Evolutionary conservation across 2,797 vertebrate genomes (phyloP), one percentile per base, ranked within the genome.

Genomic region (Coregonus sp.): DNA sequence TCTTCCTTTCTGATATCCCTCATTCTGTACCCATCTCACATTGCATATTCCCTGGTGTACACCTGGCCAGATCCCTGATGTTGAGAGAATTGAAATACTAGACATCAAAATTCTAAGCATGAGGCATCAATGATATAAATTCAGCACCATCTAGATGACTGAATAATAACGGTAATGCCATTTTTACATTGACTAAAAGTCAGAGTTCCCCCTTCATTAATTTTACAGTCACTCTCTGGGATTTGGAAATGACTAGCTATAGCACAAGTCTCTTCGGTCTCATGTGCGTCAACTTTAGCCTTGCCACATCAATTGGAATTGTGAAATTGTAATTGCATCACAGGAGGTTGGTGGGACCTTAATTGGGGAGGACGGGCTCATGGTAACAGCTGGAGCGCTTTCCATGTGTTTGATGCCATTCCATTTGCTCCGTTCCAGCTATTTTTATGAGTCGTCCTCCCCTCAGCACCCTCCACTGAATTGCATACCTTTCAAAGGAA

Each of bases 111-210:
- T 94, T 94, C 93, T 82, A 88, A 84, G 83, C 86, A 85, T 86
- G 84, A 88, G 80, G 70, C 83, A 56, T 76, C 70, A 82, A 80
- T 90, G 86, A 93, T 92, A 92, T 90, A 88, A 93, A 93, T 93
- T 93, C 92, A 89, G 84, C 87, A 89, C 90, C 90, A 89, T 65
- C 76, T 88, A 89, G 91, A 89, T 91, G 89, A 92, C 86, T 87
- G 92, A 93, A 93, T 91, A 94, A 92, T 91, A 90, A 87, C 88
- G 91, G 92, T 93, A 92, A 92, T 94, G 91, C 90, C 75, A 91
- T 91, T 94, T 94, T 93, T 91, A 91, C 91, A 89, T 85, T 88
- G 85, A 91, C 91, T 90, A 90, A 92, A 91, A 93, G 90, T 93
- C 91, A 90, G 87, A 91, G 89, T 92, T 89, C 86, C 80, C 77